phyloP scores from a whole-genome alignment of 2,113 vertebrate genomes.

The Epinephelus moara region DNA sequence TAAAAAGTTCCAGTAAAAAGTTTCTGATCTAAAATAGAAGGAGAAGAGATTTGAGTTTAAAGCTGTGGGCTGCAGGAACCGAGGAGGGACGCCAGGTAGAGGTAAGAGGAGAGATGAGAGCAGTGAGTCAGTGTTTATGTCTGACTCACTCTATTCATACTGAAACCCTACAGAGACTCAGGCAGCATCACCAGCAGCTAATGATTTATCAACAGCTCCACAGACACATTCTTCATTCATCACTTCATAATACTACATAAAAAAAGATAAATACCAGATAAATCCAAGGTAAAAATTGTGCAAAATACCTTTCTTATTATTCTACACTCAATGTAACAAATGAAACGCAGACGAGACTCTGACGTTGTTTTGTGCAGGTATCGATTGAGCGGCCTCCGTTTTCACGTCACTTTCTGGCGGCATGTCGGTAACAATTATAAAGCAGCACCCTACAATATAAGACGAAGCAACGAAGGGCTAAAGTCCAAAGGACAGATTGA shows the following conservation, averaged over 20 bases:
- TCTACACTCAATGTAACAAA: background rate
- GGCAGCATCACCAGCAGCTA: conserved; percentile 39
- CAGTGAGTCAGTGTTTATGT: conserved; percentile 51
- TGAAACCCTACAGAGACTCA: conserved; percentile 34
- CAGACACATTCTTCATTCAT: conserved; percentile 15
- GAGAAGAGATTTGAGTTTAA: background rate
- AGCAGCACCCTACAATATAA: too few species aligned
- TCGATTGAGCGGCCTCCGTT: too few species aligned
- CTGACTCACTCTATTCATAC: conserved; percentile 53
- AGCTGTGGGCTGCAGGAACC: conserved; percentile 11
- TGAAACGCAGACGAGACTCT: background rate
- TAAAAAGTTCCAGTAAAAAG: background rate
- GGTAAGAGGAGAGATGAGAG: background rate
- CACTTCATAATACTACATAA: conserved; percentile 11
- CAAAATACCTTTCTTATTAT: background rate
- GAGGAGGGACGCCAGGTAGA: background rate
- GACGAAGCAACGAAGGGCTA: too few species aligned
- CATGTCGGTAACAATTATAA: too few species aligned
- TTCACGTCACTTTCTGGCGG: too few species aligned
- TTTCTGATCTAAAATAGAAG: background rate
- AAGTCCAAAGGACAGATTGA: too few species aligned
- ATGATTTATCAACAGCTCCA: conserved; percentile 52
- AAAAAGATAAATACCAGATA: conserved; percentile 17
- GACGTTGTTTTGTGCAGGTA: too few species aligned
- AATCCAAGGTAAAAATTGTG: background rate